These are phyloP conservation scores for Cancer borealis DNA, from an alignment of 2,888 invertebrate genomes.

Conservation along the genomic window DNA sequence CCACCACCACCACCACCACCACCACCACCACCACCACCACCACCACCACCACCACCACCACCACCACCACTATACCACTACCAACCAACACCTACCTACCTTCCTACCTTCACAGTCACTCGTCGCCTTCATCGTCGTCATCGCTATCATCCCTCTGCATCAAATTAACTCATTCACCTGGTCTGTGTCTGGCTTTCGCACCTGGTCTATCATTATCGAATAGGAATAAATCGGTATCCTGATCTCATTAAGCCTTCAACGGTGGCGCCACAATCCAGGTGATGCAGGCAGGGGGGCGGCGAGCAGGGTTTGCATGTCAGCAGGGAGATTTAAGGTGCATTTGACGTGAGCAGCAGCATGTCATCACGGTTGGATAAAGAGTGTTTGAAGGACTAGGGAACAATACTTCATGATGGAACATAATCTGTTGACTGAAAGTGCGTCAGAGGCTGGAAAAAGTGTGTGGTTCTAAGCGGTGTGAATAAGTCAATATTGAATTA, in stretches of 20 bases:
- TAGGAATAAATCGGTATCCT: not conserved
- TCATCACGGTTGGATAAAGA: slow-evolving; percentile 6
- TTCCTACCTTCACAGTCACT: not conserved
- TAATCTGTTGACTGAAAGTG: not conserved
- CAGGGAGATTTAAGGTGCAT: not conserved
- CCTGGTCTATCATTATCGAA: not conserved
- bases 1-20: not conserved
- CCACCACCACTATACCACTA: not conserved
- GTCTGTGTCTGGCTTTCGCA: not conserved
- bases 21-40: not conserved
- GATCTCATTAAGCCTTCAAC: slow-evolving; percentile 23
- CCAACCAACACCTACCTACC: not conserved
- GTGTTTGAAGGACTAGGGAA: not conserved
- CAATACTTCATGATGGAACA: not conserved
- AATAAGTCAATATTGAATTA: not conserved
- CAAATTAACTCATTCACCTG: slow-evolving; percentile 29
- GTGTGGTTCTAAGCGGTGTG: not conserved
- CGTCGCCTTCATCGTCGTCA: not conserved
- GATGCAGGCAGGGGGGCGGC: not conserved
- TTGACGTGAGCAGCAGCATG: not conserved
- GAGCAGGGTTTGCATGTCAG: not conserved
- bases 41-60: not conserved
- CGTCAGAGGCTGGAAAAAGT: not conserved
- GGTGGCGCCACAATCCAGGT: slow-evolving; percentile 1
- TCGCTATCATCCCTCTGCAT: slow-evolving; percentile 14